phyloP scores from a whole-genome alignment of 2,113 vertebrate genomes.

The Polypterus bichir region DNA sequence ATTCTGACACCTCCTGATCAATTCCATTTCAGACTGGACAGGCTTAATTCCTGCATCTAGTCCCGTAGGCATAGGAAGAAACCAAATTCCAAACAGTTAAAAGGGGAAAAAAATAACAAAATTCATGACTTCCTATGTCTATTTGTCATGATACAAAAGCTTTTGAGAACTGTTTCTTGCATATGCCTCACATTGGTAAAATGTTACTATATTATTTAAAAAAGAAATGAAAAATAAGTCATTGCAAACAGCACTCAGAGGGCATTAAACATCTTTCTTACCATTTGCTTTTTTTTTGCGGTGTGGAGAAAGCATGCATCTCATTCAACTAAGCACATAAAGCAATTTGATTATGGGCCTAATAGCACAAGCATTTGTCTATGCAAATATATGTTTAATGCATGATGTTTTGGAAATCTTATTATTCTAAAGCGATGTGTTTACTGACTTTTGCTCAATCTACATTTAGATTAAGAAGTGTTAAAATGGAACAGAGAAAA shows the following conservation, averaged over 20 bases:
- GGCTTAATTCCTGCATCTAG: slow-evolving; percentile 56
- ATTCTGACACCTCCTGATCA: slow-evolving; percentile 49
- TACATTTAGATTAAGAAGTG: slow-evolving; percentile 96
- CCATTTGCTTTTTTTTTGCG: slow-evolving; percentile 46
- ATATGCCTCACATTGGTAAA: slow-evolving; percentile 44
- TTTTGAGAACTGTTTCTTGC: slow-evolving; percentile 58
- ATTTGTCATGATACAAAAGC: slow-evolving; percentile 58
- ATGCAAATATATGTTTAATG: slow-evolving; percentile 68
- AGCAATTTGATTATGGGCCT: slow-evolving; percentile 38
- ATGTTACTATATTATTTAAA: neutral
- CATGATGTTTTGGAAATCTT: slow-evolving; percentile 48
- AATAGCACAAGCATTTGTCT: slow-evolving; percentile 53
- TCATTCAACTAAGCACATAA: slow-evolving; percentile 58
- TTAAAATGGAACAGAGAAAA: slow-evolving; percentile 99
- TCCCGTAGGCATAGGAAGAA: slow-evolving; percentile 59
- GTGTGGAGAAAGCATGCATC: slow-evolving; percentile 69
- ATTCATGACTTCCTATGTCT: slow-evolving; percentile 56
- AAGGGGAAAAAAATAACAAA: slow-evolving; percentile 22
- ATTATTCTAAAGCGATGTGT: slow-evolving; percentile 13
- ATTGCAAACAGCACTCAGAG: slow-evolving; percentile 37
- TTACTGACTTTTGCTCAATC: slow-evolving; percentile 55
- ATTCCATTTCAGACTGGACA: slow-evolving; percentile 60
- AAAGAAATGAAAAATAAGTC: slow-evolving; percentile 23
- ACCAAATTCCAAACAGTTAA: slow-evolving; percentile 22
- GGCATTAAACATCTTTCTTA: slow-evolving; percentile 52